Conservation (phyloP, 2,113 vertebrate species). For the Sebastes fasciatus region DNA sequence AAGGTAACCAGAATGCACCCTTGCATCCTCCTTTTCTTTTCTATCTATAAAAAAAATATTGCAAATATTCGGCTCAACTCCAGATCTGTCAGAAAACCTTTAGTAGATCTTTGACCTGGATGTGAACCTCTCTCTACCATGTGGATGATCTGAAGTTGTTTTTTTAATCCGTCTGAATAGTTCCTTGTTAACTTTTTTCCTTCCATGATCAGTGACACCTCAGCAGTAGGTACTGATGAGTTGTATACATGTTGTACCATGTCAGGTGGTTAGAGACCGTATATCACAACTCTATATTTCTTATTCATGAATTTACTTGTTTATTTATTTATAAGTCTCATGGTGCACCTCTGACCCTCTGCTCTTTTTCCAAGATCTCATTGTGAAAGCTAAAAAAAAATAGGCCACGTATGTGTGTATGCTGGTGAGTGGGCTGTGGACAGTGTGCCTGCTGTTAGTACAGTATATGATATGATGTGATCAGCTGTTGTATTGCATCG, state of each 20-base stretch:
- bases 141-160: background rate
- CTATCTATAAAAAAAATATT: background rate
- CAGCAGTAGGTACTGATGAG: background rate
- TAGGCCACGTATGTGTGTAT: background rate
- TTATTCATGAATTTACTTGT: conserved; percentile 29
- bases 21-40: background rate
- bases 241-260: background rate
- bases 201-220: too few relatives aligned
- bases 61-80: too few relatives aligned
- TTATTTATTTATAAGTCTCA: conserved; percentile 45
- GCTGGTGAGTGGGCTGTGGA: background rate
- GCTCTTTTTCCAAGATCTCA: conserved; percentile 10
- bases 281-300: conserved; percentile 10
- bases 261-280: background rate
- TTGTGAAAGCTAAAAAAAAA: background rate
- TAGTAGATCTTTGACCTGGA: background rate
- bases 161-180: background rate
- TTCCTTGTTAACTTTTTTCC: conserved; percentile 16
- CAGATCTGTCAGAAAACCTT: background rate
- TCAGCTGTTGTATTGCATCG: background rate
- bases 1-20: background rate
- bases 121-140: background rate
- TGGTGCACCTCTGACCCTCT: conserved; percentile 39
- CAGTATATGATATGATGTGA: background rate
- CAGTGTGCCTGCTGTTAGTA: background rate